A percentile compares a stretch with the other conserved stretches of the same genome.
phyloP scores from a whole-genome alignment of 2,888 invertebrate genomes.

The Eupeodes latifasciatus region DNA sequence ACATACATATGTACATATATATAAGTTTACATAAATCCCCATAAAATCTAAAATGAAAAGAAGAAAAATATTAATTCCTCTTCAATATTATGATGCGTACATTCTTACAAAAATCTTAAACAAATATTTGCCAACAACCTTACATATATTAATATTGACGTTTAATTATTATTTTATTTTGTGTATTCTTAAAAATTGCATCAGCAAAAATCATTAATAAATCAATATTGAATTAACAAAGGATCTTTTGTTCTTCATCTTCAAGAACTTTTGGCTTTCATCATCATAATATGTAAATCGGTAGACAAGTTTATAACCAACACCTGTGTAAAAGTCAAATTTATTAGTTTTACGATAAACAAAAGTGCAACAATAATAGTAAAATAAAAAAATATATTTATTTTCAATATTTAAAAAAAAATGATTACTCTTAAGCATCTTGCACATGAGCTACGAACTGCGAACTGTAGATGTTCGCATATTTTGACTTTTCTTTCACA shows the following conservation, averaged over 20 bases:
- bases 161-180: not conserved
- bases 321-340: conserved; percentile 25
- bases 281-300: not conserved
- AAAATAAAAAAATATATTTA: conserved; percentile 3
- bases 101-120: not conserved
- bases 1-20: too few relatives aligned
- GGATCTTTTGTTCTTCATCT: not conserved
- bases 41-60: not conserved
- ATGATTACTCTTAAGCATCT: conserved; percentile 7
- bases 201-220: not conserved
- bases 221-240: conserved; percentile 11
- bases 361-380: conserved; percentile 18
- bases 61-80: not conserved
- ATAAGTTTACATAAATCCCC: too few relatives aligned
- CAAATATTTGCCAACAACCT: conserved; percentile 6
- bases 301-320: not conserved
- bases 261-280: not conserved
- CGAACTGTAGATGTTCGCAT: too few relatives aligned
- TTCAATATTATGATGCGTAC: not conserved
- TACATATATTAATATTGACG: conserved; percentile 8
- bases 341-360: conserved; percentile 19
- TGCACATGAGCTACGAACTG: too few relatives aligned
- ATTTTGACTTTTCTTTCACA: too few relatives aligned
- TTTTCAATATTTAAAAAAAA: conserved; percentile 2
- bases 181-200: conserved; percentile 12